Percentiles rank a stretch among this genome's conserved stretches.
These are phyloP conservation scores for Macroglossus sobrinus DNA, from an alignment of 2,113 vertebrate species.

Conservation along the genomic window DNA sequence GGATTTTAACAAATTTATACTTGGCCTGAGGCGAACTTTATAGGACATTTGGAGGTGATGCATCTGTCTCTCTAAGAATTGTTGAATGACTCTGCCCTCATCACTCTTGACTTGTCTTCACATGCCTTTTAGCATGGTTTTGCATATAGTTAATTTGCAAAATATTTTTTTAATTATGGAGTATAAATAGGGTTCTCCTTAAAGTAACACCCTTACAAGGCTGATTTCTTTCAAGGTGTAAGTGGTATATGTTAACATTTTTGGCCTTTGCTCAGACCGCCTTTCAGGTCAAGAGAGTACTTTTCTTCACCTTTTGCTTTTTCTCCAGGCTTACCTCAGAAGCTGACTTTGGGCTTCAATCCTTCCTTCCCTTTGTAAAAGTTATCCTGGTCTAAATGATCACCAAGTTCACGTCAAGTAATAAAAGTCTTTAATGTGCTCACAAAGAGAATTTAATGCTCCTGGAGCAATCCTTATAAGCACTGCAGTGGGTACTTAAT, in stretches of 20 bases:
- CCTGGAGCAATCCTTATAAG: conserved; percentile 16
- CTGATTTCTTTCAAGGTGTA: not conserved
- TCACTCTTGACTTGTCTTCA: not conserved
- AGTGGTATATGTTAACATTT: not conserved
- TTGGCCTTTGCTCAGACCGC: not conserved
- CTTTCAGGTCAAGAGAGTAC: not conserved
- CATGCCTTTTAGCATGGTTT: not conserved
- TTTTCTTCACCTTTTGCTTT: not conserved
- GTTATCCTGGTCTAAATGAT: not conserved
- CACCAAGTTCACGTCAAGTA: not conserved
- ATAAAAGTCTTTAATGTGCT: not conserved
- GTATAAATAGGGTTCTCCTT: not conserved
- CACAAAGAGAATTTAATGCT: not conserved
- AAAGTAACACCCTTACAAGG: not conserved
- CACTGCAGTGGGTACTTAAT: not conserved
- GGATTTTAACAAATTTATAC: not conserved
- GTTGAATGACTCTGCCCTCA: not conserved
- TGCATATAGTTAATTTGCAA: not conserved
- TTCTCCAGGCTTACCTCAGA: not conserved
- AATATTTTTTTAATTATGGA: conserved; percentile 16
- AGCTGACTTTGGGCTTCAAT: not conserved
- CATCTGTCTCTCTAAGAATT: not conserved
- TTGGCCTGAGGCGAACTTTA: not conserved
- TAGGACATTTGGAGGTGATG: not conserved
- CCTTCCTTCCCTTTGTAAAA: conserved; percentile 17